Conservation (phyloP, 2,888 invertebrate genomes). For the Drosophila aldrichi region DNA sequence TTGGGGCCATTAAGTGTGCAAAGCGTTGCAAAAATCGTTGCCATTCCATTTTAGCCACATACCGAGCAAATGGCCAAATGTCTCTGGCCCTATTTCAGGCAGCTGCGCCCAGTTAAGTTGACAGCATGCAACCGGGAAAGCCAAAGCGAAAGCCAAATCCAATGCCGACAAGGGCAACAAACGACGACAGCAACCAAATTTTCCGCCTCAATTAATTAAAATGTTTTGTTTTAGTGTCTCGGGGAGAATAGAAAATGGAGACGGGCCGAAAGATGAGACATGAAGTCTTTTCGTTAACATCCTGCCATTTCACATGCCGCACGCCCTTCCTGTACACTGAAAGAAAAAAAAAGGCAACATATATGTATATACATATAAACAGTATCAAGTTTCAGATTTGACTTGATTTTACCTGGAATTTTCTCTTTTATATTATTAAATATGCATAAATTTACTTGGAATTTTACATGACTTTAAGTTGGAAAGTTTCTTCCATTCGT, state of each 20-base stretch:
- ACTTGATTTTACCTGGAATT: not conserved
- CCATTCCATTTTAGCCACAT: constrained; percentile 16
- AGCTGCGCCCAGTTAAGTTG: constrained; percentile 50
- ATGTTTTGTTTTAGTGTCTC: constrained; percentile 71
- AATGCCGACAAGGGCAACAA: constrained; percentile 9
- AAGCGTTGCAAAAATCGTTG: constrained; percentile 37
- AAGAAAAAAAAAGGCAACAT: not conserved
- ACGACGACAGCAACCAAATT: constrained; percentile 42
- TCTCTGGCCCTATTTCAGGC: constrained; percentile 22
- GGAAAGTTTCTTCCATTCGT: not conserved
- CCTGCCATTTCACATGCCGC: constrained; percentile 15
- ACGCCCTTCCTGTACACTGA: not conserved
- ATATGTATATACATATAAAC: not conserved
- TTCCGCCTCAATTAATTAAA: constrained; percentile 77
- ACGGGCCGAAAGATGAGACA: constrained; percentile 21
- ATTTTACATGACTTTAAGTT: not conserved
- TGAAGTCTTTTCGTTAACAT: constrained; percentile 24
- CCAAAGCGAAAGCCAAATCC: constrained; percentile 17
- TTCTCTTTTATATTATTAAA: not conserved
- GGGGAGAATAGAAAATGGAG: not conserved
- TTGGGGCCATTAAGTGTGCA: constrained; percentile 43
- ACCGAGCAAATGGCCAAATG: constrained; percentile 47
- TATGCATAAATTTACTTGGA: too few relatives aligned
- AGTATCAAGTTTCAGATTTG: not conserved
- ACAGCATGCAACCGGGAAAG: constrained; percentile 50